Conservation (phyloP, 2,113 vertebrate genomes). For the Brachyistius frenatus region DNA sequence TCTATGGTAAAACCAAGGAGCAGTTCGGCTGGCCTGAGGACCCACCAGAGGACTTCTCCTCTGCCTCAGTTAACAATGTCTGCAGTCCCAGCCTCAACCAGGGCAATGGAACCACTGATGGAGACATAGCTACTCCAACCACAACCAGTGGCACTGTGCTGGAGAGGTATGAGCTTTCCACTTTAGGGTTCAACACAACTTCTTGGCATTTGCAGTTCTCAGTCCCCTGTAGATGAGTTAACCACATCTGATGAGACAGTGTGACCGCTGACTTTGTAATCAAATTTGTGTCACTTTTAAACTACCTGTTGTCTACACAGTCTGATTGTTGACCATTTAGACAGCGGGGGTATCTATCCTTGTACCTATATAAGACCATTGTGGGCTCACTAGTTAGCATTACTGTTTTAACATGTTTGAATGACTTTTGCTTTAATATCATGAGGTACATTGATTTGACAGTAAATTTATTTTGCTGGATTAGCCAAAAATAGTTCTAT, state of each 20-base stretch:
- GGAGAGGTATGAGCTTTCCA: slow-evolving; percentile 89
- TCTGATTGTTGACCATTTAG: background rate
- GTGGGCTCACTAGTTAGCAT: background rate
- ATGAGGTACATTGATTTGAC: background rate
- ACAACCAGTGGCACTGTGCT: slow-evolving; percentile 90
- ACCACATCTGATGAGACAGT: background rate
- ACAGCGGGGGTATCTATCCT: background rate
- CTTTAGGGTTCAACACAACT: background rate
- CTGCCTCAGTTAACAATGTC: slow-evolving; percentile 94
- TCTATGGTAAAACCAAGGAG: slow-evolving; percentile 99
- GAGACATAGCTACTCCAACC: slow-evolving; percentile 86
- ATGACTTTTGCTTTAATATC: background rate
- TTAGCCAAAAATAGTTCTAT: background rate
- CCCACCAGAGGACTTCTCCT: slow-evolving; percentile 95
- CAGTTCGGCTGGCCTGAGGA: slow-evolving; percentile 99
- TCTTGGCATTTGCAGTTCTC: slow-evolving; percentile 12
- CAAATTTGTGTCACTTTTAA: background rate
- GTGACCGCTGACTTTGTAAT: background rate
- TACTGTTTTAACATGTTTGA: background rate
- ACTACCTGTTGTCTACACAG: background rate
- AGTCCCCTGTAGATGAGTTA: background rate
- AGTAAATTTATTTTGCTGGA: slow-evolving; percentile 1
- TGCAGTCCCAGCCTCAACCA: slow-evolving; percentile 95
- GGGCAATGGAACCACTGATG: slow-evolving; percentile 89
- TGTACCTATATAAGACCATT: background rate